Percentiles rank a stretch among this genome's conserved stretches.
These are phyloP conservation scores for Himalopsyche kuldschensis DNA, from an alignment of 2,888 invertebrate genomes.

Conservation along the genomic window DNA sequence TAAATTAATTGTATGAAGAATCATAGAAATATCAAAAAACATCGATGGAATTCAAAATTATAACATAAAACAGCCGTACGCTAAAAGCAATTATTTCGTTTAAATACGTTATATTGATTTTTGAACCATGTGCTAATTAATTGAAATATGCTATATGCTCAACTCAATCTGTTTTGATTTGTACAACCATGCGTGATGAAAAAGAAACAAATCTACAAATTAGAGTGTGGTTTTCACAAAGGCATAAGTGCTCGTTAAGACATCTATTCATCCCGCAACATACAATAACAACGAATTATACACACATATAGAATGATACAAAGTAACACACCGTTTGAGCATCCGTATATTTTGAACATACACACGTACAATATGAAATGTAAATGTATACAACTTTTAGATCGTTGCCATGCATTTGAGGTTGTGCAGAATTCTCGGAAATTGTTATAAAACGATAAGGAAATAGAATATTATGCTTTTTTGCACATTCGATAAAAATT, in stretches of 20 bases:
- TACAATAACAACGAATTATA: neutral
- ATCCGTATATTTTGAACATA: neutral
- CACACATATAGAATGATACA: neutral
- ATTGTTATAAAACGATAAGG: neutral
- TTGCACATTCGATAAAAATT: neutral
- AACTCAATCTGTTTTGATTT: neutral
- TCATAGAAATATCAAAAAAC: too few relatives aligned
- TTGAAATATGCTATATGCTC: too few relatives aligned
- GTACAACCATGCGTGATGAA: neutral
- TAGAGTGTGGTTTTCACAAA: neutral
- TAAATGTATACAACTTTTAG: neutral
- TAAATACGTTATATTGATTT: too few relatives aligned
- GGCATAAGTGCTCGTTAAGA: neutral
- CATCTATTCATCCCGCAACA: neutral
- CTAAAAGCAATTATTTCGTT: too few relatives aligned
- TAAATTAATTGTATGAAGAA: too few relatives aligned
- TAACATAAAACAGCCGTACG: too few relatives aligned
- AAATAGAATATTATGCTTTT: neutral
- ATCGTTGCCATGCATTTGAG: neutral
- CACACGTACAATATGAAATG: neutral
- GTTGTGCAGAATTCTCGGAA: neutral
- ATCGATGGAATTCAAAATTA: too few relatives aligned
- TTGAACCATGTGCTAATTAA: too few relatives aligned
- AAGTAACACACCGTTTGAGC: neutral
- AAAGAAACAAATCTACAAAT: constrained; percentile 5